Percentiles rank a stretch among this genome's conserved stretches.
These are phyloP conservation scores for Drosophila suboccidentalis DNA, from an alignment of 2,888 invertebrate genomes.

Conservation along the genomic window DNA sequence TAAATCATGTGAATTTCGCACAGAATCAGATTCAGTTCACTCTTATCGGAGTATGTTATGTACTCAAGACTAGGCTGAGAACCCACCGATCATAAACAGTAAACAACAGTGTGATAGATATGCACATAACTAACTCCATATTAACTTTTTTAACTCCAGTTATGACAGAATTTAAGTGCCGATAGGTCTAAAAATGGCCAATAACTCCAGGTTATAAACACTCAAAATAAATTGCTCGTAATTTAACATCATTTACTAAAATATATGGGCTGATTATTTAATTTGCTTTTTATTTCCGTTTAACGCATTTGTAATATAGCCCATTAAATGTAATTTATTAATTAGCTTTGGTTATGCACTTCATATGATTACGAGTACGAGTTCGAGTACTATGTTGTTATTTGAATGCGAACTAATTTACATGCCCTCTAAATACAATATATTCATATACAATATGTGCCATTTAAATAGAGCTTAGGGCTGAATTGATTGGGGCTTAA, in stretches of 20 bases:
- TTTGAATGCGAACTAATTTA: conserved; percentile 36
- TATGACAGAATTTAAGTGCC: neutral
- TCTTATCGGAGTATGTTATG: conserved; percentile 33
- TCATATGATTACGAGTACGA: conserved; percentile 3
- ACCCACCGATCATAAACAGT: conserved; percentile 10
- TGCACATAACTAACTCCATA: neutral
- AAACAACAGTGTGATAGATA: conserved; percentile 4
- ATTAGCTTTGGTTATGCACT: conserved; percentile 29
- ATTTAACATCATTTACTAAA: conserved; percentile 17
- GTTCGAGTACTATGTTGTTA: neutral
- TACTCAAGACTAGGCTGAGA: conserved; percentile 28
- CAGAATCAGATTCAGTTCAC: conserved; percentile 33
- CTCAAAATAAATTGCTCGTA: neutral
- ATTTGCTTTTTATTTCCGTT: conserved; percentile 26
- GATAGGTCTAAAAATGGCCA: neutral
- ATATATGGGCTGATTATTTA: conserved; percentile 13
- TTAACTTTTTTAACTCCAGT: neutral
- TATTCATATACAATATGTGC: neutral
- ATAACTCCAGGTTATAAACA: neutral
- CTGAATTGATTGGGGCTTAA: conserved; percentile 15
- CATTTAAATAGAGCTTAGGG: conserved; percentile 29
- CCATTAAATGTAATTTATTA: conserved; percentile 33
- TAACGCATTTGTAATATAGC: conserved; percentile 9
- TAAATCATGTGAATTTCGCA: conserved; percentile 56
- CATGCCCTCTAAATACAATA: conserved; percentile 15